Percentiles rank a stretch among this genome's conserved stretches.
phyloP scores from a whole-genome alignment of 2,797 vertebrate genomes.

The Ptychadena robeensis region DNA sequence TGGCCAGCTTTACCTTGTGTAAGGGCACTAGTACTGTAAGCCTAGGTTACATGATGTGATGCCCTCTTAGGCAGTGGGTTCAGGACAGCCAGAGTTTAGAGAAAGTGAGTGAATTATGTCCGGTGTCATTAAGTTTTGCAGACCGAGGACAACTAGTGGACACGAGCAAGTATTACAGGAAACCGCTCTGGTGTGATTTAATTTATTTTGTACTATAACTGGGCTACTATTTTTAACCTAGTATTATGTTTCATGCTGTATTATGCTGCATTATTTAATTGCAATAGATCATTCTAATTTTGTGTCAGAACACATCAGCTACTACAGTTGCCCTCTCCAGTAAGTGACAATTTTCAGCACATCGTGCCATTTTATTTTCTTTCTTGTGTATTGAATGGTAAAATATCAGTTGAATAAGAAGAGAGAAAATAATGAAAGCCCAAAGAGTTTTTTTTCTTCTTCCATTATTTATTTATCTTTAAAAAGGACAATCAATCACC shows the following conservation, averaged over 20 bases:
- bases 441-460: not conserved
- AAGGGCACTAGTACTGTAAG: no score
- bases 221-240: not conserved
- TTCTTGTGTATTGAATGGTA: conserved; percentile 14
- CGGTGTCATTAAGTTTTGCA: no score
- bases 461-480: not conserved
- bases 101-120: no score
- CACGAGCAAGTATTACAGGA: no score
- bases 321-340: not conserved
- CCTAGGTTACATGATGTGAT: no score
- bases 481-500: conserved; percentile 38
- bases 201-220: not conserved
- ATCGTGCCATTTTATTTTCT: not conserved
- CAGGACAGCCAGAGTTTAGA: no score
- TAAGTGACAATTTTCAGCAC: conserved; percentile 7
- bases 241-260: not conserved
- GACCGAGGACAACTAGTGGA: no score
- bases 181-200: no score
- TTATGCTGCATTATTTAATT: not conserved
- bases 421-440: conserved; percentile 35
- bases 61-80: no score
- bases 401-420: conserved; percentile 20
- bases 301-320: not conserved
- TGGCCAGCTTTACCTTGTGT: no score
- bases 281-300: not conserved